Percentiles rank a stretch among this genome's conserved stretches.
These are phyloP conservation scores for Drosophila grimshawi DNA, from an alignment of 1,140 invertebrate genomes.

Conservation along the genomic window DNA sequence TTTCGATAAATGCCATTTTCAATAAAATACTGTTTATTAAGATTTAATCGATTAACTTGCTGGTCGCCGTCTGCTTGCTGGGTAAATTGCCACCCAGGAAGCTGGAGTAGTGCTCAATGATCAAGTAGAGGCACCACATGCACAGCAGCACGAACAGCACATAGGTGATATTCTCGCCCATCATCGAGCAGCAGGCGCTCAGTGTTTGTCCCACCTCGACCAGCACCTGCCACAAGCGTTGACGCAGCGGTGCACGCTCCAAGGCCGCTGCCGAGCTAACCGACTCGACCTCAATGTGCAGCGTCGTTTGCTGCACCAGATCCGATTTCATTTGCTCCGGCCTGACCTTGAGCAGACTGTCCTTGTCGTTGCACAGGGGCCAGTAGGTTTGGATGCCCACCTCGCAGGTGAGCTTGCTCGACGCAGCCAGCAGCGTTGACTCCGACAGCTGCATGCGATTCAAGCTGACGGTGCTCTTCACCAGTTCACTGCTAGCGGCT, in stretches of 20 bases:
- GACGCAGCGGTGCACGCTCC: slow-evolving; percentile 45
- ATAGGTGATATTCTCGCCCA: slow-evolving; percentile 70
- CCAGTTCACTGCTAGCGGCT: slow-evolving; percentile 23
- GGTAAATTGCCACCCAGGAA: slow-evolving; percentile 12
- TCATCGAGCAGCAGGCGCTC: slow-evolving; percentile 43
- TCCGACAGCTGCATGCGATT: slow-evolving; percentile 43
- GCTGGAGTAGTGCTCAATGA: slow-evolving; percentile 56
- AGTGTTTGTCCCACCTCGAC: slow-evolving; percentile 33
- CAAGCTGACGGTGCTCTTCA: slow-evolving; percentile 29
- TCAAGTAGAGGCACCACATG: slow-evolving; percentile 66
- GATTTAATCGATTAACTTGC: not conserved
- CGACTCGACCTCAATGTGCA: slow-evolving; percentile 68
- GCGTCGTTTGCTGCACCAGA: slow-evolving; percentile 48
- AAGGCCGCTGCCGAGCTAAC: slow-evolving; percentile 50
- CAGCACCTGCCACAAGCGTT: slow-evolving; percentile 50
- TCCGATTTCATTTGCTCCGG: not conserved
- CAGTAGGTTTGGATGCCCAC: slow-evolving; percentile 50
- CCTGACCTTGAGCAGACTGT: not conserved
- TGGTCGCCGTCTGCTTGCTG: too few species aligned
- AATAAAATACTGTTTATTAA: slow-evolving; percentile 4
- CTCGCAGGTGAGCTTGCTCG: slow-evolving; percentile 36
- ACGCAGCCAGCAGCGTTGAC: slow-evolving; percentile 21
- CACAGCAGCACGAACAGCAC: slow-evolving; percentile 59
- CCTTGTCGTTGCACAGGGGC: not conserved
- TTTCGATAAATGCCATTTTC: slow-evolving; percentile 54